These are phyloP conservation scores for Bos taurus DNA, from an alignment of 2,113 vertebrate species.

Conservation along the genomic window ARS-UCD2.0 NC_037335.1:109334501-109335000, in stretches of 20 bases:
- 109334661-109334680: too few species aligned
- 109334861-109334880: conserved; percentile 27
- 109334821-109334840: conserved; percentile 26
- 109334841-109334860: conserved; percentile 29
- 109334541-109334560: not conserved
- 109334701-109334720: accelerated
- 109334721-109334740: not conserved
- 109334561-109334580: not conserved
- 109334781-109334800: not conserved
- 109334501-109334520: not conserved
- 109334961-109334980: not conserved
- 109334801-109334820: not conserved
- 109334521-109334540: not conserved
- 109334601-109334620: not conserved
- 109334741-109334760: not conserved
- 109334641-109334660: not conserved
- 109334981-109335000: not conserved
- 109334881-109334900: conserved; percentile 19
- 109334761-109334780: accelerated
- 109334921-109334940: conserved; percentile 35
- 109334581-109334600: not conserved
- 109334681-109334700: not conserved
- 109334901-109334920: conserved; percentile 29
- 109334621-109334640: too few species aligned
- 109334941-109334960: not conserved